These are phyloP conservation scores for Campylomormyrus numenius DNA, from an alignment of 2,113 vertebrate species.

Conservation along the genomic window DNA sequence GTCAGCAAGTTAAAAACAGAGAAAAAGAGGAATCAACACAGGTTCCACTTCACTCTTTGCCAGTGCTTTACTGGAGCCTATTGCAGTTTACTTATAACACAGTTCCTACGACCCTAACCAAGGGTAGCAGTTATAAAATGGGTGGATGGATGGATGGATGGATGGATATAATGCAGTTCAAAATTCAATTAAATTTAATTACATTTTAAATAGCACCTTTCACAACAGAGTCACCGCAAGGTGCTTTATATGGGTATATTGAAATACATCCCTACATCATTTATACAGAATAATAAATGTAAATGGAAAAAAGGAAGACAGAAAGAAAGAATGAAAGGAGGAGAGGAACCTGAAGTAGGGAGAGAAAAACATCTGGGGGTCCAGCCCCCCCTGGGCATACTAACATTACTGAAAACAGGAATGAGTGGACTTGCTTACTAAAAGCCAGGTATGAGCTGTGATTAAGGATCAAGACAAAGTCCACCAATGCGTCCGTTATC, in stretches of 20 bases:
- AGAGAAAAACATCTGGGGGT: not conserved
- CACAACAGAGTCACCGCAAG: not conserved
- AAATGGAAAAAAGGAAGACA: not conserved
- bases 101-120: not conserved
- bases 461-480: not conserved
- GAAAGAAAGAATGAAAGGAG: not conserved
- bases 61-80: not conserved
- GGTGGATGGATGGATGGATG: not conserved
- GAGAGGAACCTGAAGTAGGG: not conserved
- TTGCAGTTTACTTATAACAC: not conserved
- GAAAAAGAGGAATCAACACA: not conserved
- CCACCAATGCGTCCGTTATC: not conserved
- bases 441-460: not conserved
- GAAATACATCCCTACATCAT: not conserved
- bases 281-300: not conserved
- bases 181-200: not conserved
- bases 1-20: not conserved
- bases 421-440: not conserved
- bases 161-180: not conserved
- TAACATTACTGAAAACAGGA: not conserved
- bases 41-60: not conserved
- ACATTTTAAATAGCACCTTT: not conserved
- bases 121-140: not conserved
- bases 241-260: not conserved
- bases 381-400: not conserved